Evolutionary conservation across 2,113 vertebrate genomes (phyloP), one percentile per base, ranked within the genome.

Genomic region (Phoenicopterus ruber): DNA sequence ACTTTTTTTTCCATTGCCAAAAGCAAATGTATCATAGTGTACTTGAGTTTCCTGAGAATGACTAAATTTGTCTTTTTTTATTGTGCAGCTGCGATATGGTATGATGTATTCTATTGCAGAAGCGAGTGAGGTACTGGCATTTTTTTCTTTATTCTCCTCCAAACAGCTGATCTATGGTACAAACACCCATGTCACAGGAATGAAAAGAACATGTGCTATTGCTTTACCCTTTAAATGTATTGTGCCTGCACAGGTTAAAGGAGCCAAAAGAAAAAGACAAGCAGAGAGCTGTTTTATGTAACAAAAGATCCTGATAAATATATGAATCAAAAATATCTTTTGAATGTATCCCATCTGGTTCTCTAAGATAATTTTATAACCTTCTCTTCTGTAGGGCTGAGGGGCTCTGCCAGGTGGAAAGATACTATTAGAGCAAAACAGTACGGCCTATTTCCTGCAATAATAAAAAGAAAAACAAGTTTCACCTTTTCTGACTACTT

Each of bases 121-220:
- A 63, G 28, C 67, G 89, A 84, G 74, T 54, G 49, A 94, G 28
- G 47, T 82, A 58, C n/a, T 67, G 65, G 44, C 21, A 55, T 71
- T 86, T 95, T 92, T 91, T 96, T 50, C 92, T 96, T 97, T 90
- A 93, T 96, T 94, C 50, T 91, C 63, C 46, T 94, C 85, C 78
- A 92, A 83, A 95, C 54, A 77, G n/a, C 55, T 90, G 42, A 93
- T 94, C 69, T 95, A 47, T 70, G 44, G 74, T 50, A 62, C 88
- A 92, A 91, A 52, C 26, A 59, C 63, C 82, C 55, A 80, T 86
- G 62, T 52, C 71, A 73, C 5, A 3, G 65, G 59, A 96, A 88
- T 81, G 70, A 95, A 97, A 97, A 85, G 47, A 82, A 66, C 26
- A 31, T 34, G 55, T 63, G 52, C 46, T 96, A 40, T 94, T 93